A percentile compares a stretch with the other conserved stretches of the same genome.
These are phyloP conservation scores for Rhagium mordax DNA, from an alignment of 2,888 invertebrate species.

Conservation along the genomic window DNA sequence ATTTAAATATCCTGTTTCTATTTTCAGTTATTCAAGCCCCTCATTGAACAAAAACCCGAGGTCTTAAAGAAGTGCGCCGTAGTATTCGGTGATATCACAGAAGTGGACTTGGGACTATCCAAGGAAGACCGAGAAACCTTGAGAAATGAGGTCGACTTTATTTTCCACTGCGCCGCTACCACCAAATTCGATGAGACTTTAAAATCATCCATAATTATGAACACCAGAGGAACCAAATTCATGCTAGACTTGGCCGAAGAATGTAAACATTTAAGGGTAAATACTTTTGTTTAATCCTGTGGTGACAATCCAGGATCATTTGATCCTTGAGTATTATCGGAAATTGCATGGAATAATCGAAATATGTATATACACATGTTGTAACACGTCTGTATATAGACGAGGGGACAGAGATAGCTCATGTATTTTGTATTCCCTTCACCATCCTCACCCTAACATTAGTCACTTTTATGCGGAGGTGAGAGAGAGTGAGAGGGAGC, in stretches of 20 bases:
- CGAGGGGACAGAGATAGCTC: too few species aligned
- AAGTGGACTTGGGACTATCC: constrained; percentile 69
- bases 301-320: too few species aligned
- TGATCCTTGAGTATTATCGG: too few species aligned
- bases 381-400: too few species aligned
- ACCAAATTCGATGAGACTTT: constrained; percentile 80
- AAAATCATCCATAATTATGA: constrained; percentile 76
- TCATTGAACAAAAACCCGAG: constrained; percentile 75
- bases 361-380: too few species aligned
- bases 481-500: too few species aligned
- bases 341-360: too few species aligned
- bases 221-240: constrained; percentile 71
- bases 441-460: too few species aligned
- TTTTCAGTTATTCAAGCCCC: constrained; percentile 83
- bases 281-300: too few species aligned
- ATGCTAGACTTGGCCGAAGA: constrained; percentile 61
- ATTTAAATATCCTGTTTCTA: constrained; percentile 37
- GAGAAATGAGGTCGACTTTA: constrained; percentile 73
- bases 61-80: constrained; percentile 73
- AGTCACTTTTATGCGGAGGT: too few species aligned
- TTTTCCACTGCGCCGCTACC: constrained; percentile 84
- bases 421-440: too few species aligned
- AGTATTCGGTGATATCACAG: constrained; percentile 72
- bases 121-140: constrained; percentile 69
- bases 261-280: constrained; percentile 69